These are phyloP conservation scores for Gymnopithys bicolor DNA, from an alignment of 2,797 vertebrate species.

Conservation along the genomic window DNA sequence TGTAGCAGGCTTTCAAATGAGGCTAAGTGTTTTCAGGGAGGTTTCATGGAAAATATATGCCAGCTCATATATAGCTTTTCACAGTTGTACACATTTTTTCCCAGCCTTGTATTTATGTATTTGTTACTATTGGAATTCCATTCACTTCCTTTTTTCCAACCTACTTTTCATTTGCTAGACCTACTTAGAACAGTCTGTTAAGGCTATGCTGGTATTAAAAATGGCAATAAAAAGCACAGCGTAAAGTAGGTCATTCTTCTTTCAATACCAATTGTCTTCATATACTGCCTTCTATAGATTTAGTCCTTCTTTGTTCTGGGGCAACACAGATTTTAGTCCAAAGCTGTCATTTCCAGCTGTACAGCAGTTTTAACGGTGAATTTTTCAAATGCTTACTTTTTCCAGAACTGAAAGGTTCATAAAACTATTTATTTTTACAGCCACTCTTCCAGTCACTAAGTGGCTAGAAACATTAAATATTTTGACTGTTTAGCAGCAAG, in stretches of 20 bases:
- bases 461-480: slow-evolving; percentile 17
- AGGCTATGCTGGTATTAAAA: slow-evolving; percentile 3
- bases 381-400: slow-evolving; percentile 15
- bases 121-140: slow-evolving; percentile 39
- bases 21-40: not conserved
- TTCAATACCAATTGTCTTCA: not conserved
- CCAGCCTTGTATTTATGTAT: not conserved
- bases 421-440: slow-evolving; percentile 43
- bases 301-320: not conserved
- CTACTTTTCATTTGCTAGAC: slow-evolving; percentile 6
- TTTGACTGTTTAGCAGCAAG: slow-evolving; percentile 17
- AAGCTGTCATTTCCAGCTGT: slow-evolving; percentile 42
- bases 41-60: not conserved
- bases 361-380: slow-evolving; percentile 34
- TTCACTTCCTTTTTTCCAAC: slow-evolving; percentile 21
- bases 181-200: not conserved
- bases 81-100: not conserved
- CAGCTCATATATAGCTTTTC: not conserved
- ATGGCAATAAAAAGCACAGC: not conserved
- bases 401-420: not conserved
- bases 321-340: not conserved
- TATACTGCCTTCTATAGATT: not conserved
- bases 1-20: not conserved
- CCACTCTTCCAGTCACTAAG: slow-evolving; percentile 38
- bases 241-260: not conserved